Evolutionary conservation across 2,888 invertebrate genomes (phyloP).

Genomic region (Monopis laevigella): DNA sequence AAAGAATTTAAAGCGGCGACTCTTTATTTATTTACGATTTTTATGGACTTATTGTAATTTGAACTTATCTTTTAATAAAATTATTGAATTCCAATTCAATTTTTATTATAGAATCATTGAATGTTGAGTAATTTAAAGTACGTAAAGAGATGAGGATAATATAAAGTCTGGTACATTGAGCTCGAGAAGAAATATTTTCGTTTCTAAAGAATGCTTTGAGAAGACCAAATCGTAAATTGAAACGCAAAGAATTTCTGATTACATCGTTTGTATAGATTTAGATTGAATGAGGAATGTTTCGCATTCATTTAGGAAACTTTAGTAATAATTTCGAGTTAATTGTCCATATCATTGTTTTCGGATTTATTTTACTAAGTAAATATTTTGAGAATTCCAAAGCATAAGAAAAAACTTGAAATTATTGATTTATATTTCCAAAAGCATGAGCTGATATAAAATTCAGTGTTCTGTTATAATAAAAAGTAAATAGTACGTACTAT

Average conservation of each 20-base stretch:
- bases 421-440: no score
- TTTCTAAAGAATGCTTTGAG: constrained; percentile 42
- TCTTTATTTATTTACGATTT: constrained; percentile 5
- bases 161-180: constrained; percentile 50
- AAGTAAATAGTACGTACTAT: no score
- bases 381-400: no score
- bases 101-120: no score
- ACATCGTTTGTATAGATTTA: constrained; percentile 48
- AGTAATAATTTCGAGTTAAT: no score
- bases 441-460: no score
- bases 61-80: no score
- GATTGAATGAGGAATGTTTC: constrained; percentile 34
- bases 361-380: no score
- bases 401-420: no score
- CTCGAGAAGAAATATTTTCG: constrained; percentile 40
- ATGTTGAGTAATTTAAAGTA: constrained; percentile 31
- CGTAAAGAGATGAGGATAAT: constrained; percentile 45
- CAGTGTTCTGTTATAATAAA: no score
- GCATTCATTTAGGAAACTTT: no score
- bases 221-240: constrained; percentile 49
- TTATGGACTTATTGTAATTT: constrained; percentile 1
- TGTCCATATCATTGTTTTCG: no score
- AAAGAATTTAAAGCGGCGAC: background rate
- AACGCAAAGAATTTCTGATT: constrained; percentile 41
- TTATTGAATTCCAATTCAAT: background rate